Evolutionary conservation across 2,888 invertebrate species (phyloP).

Genomic region (Gasteruption jaculator): DNA sequence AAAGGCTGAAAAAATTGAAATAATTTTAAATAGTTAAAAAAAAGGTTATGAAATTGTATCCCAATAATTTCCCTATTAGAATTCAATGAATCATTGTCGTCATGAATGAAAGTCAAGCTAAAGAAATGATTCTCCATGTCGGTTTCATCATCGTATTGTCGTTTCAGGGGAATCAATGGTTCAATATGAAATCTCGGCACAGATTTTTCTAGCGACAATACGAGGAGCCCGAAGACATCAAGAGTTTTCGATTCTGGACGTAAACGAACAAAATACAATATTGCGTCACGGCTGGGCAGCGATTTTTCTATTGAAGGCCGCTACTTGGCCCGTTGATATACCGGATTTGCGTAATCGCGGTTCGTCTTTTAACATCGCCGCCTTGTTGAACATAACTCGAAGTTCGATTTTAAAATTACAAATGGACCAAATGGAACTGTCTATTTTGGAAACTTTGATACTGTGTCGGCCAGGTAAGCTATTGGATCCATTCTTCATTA

Average conservation of each 20-base stretch:
- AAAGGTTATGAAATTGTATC: no score
- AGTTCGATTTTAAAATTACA: conserved; percentile 48
- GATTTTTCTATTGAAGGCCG: conserved; percentile 57
- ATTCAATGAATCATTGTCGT: no score
- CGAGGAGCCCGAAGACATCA: conserved; percentile 57
- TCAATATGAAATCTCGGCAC: conserved; percentile 58
- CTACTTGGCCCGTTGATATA: conserved; percentile 57
- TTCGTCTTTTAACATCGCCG: no score
- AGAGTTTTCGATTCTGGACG: conserved; percentile 54
- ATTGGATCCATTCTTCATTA: background rate
- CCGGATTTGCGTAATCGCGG: conserved; percentile 28
- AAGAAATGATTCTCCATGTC: no score
- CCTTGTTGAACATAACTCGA: conserved; percentile 38
- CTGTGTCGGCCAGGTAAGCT: conserved; percentile 54
- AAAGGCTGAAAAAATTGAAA: no score
- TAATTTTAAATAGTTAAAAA: no score
- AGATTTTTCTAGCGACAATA: conserved; percentile 58
- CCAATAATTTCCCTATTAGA: no score
- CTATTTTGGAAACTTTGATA: conserved; percentile 54
- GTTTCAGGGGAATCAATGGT: conserved; percentile 33
- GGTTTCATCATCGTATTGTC: no score
- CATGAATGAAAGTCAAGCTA: no score
- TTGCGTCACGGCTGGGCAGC: conserved; percentile 59
- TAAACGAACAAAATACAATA: conserved; percentile 56
- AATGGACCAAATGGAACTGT: conserved; percentile 53